These are phyloP conservation scores for Ptychoptera albimana DNA, from an alignment of 2,888 invertebrate species.

Conservation along the genomic window DNA sequence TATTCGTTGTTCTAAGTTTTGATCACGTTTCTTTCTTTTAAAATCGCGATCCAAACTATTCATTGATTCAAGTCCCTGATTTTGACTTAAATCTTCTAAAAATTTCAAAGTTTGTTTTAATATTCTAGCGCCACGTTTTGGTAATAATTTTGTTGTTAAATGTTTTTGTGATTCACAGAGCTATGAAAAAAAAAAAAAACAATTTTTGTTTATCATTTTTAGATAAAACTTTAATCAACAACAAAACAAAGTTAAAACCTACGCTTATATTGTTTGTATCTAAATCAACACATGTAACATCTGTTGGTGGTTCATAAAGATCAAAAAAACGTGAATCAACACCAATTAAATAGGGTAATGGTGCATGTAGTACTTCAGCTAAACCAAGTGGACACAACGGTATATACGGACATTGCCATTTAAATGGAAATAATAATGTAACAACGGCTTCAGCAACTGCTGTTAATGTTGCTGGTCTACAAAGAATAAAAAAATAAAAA, in stretches of 20 bases:
- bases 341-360: conserved; percentile 92
- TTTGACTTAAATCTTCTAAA: conserved; percentile 47
- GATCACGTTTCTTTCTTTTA: conserved; percentile 53
- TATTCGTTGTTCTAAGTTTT: conserved; percentile 79
- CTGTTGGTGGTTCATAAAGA: conserved; percentile 86
- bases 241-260: conserved; percentile 18
- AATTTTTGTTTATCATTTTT: no score
- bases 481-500: conserved; percentile 13
- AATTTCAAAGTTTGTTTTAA: conserved; percentile 63
- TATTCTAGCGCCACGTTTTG: conserved; percentile 72
- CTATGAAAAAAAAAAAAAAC: conserved; percentile 22
- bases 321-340: conserved; percentile 97
- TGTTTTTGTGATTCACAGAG: conserved; percentile 79
- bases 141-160: conserved; percentile 63
- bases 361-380: conserved; percentile 93
- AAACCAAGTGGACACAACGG: conserved; percentile 92
- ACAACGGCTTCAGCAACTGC: conserved; percentile 95
- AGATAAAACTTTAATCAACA: neutral
- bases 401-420: conserved; percentile 99
- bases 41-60: conserved; percentile 70
- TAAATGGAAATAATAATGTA: conserved; percentile 91
- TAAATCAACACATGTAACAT: conserved; percentile 95
- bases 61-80: conserved; percentile 33
- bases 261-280: conserved; percentile 94
- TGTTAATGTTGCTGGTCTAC: conserved; percentile 86